Conservation (phyloP, 2,888 invertebrate genomes). For the Chamaedrilus cognettii region DNA sequence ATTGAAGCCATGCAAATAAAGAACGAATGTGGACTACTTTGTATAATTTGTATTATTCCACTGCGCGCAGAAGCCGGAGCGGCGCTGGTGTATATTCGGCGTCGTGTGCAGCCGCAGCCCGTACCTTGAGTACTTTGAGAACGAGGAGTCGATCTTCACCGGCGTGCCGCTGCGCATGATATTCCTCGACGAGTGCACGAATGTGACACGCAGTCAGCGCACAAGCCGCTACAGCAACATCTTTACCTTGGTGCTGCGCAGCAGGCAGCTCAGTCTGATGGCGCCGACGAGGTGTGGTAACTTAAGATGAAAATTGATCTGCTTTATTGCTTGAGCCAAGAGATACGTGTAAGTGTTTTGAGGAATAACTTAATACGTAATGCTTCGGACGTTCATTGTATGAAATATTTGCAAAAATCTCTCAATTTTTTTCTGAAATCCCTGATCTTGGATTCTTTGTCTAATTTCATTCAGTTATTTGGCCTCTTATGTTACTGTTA, state of each 20-base stretch:
- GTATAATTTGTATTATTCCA: background rate
- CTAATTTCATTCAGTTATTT: no score
- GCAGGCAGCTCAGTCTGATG: constrained; percentile 43
- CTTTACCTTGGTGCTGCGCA: constrained; percentile 46
- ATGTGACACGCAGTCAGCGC: constrained; percentile 40
- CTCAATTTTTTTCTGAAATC: no score
- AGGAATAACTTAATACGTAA: no score
- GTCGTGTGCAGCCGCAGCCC: constrained; percentile 40
- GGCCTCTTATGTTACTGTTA: no score
- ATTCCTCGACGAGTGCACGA: constrained; percentile 40
- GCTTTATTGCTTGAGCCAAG: background rate
- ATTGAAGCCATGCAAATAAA: no score
- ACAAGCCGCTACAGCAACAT: constrained; percentile 37
- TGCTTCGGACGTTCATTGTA: no score
- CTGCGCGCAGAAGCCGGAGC: constrained; percentile 43
- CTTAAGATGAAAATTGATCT: background rate
- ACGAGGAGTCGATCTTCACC: constrained; percentile 43
- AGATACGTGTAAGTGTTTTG: background rate
- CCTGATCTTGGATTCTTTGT: no score
- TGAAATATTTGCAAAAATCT: no score
- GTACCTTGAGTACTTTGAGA: constrained; percentile 48
- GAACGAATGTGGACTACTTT: no score
- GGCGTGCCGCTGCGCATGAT: constrained; percentile 42
- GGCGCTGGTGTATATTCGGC: constrained; percentile 50
- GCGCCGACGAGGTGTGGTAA: constrained; percentile 45